These are phyloP conservation scores for Neoaliturus tenellus DNA, from an alignment of 2,888 invertebrate species.

Conservation along the genomic window DNA sequence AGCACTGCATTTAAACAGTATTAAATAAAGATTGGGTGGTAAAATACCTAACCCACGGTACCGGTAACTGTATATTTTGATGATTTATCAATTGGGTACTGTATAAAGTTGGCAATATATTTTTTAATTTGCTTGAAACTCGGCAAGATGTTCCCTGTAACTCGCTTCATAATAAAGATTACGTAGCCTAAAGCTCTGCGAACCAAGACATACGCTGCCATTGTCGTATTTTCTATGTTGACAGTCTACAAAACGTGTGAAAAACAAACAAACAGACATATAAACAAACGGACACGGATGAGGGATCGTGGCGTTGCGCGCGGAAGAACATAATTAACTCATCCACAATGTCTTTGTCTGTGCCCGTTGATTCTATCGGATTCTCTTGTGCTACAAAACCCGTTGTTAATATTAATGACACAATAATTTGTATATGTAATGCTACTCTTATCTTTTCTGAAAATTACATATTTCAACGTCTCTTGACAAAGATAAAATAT, in stretches of 20 bases:
- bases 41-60: too few species aligned
- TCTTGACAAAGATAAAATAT: neutral
- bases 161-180: too few species aligned
- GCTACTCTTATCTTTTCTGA: conserved; percentile 24
- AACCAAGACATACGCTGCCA: neutral
- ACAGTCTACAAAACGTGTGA: conserved; percentile 30
- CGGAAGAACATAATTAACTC: conserved; percentile 31
- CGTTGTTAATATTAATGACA: conserved; percentile 43
- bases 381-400: neutral
- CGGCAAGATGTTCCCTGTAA: too few species aligned
- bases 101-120: too few species aligned
- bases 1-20: too few species aligned
- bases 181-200: too few species aligned
- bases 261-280: conserved; percentile 23
- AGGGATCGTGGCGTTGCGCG: neutral
- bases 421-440: conserved; percentile 49
- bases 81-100: too few species aligned
- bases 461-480: conserved; percentile 29
- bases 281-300: conserved; percentile 20
- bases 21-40: too few species aligned
- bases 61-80: too few species aligned
- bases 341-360: conserved; percentile 36
- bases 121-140: too few species aligned
- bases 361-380: conserved; percentile 16
- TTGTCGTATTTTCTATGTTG: neutral